Percentiles rank a stretch among this genome's conserved stretches.
Conservation (phyloP, 2,888 invertebrate species). For the Agrochola circellaris region DNA sequence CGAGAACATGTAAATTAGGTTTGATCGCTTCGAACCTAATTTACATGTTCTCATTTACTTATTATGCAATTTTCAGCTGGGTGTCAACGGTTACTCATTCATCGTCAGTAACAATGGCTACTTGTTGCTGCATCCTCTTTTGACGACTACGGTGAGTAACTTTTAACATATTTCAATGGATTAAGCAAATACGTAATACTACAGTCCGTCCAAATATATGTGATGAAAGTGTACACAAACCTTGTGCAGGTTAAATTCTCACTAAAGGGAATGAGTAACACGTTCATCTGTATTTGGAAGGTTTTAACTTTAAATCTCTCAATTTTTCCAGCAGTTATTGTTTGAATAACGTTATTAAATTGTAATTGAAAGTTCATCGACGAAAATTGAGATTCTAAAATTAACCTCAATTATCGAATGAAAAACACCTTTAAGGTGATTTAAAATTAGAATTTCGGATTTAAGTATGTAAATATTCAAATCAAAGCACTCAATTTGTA, state of each 20-base stretch:
- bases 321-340: background rate
- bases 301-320: too few species aligned
- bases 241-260: background rate
- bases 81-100: constrained; percentile 99
- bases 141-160: constrained; percentile 95
- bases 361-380: background rate
- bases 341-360: background rate
- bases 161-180: background rate
- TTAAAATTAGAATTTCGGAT: background rate
- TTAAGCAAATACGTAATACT: background rate
- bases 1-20: too few species aligned
- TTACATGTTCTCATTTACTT: background rate
- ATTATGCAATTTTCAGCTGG: constrained; percentile 92
- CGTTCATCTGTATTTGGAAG: background rate
- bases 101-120: constrained; percentile 99
- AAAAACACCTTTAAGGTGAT: background rate
- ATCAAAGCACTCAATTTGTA: background rate
- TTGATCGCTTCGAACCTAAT: too few species aligned
- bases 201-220: background rate
- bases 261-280: background rate
- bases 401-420: background rate
- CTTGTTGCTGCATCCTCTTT: constrained; percentile 97
- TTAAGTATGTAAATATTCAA: background rate
- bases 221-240: background rate
- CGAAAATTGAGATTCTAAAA: background rate